Percentiles rank a stretch among this genome's conserved stretches.
phyloP scores from a whole-genome alignment of 2,797 vertebrate genomes.

The Eutrigla gurnardus region DNA sequence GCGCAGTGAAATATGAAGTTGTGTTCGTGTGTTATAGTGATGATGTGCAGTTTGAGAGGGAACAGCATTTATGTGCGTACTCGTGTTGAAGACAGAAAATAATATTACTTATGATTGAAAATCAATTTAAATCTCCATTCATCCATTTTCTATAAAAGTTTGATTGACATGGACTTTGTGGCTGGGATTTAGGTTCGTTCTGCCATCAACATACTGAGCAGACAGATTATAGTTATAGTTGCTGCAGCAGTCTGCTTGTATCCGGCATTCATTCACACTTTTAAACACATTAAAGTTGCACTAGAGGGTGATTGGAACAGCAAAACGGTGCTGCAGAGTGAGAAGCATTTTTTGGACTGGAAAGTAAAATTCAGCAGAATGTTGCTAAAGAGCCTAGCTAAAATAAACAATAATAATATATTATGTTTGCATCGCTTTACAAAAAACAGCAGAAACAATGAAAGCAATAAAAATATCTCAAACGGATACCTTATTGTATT shows the following conservation, averaged over 20 bases:
- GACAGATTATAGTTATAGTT: neutral
- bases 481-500: too few species aligned
- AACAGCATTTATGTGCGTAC: neutral
- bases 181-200: neutral
- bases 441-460: too few species aligned
- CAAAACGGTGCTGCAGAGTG: too few species aligned
- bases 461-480: too few species aligned
- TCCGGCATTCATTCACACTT: too few species aligned
- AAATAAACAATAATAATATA: too few species aligned
- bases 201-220: neutral
- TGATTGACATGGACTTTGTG: neutral
- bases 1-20: conserved; percentile 27
- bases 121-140: conserved; percentile 14
- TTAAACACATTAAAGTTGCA: too few species aligned
- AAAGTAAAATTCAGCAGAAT: too few species aligned
- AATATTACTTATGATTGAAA: conserved; percentile 20
- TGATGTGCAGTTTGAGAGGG: neutral
- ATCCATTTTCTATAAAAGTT: neutral
- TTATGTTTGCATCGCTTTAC: too few species aligned
- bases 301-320: too few species aligned
- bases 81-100: neutral
- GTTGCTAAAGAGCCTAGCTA: too few species aligned
- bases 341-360: too few species aligned
- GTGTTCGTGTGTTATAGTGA: neutral
- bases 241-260: neutral